Percentiles rank a stretch among this genome's conserved stretches.
Evolutionary conservation across 2,797 vertebrate genomes (phyloP).

Genomic region (Fratercula arctica): DNA sequence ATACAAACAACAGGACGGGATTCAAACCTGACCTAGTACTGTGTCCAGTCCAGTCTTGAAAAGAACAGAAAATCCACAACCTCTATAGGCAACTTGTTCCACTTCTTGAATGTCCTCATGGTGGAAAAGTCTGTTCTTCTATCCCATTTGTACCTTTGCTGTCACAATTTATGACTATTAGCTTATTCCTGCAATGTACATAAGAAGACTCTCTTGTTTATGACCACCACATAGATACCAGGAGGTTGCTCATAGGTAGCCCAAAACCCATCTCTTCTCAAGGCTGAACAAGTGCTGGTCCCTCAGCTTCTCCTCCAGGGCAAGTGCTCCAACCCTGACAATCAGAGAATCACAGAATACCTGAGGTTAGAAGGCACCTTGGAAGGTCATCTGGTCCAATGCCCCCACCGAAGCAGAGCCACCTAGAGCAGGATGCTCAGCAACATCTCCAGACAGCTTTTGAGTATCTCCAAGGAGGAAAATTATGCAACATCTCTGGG

Average conservation of each 20-base stretch:
- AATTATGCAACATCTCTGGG: not conserved
- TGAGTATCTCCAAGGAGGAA: rapidly evolving
- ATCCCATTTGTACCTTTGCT: not conserved
- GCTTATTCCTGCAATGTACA: not conserved
- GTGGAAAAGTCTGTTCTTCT: not conserved
- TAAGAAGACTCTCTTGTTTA: not conserved
- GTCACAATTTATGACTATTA: not conserved
- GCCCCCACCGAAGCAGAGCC: rapidly evolving
- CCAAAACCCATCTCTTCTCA: not conserved
- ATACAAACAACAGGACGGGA: not conserved
- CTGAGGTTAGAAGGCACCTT: not conserved
- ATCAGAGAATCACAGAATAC: not conserved
- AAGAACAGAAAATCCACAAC: not conserved
- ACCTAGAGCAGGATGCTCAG: not conserved
- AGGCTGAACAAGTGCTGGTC: not conserved
- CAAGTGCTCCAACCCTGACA: not conserved
- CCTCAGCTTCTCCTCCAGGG: not conserved
- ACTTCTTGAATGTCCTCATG: not conserved
- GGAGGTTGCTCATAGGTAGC: not conserved
- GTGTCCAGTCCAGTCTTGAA: not conserved
- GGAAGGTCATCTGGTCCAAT: not conserved
- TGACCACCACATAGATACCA: not conserved
- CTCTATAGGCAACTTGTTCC: not conserved
- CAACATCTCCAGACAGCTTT: not conserved
- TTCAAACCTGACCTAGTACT: not conserved